Evolutionary conservation across 2,888 invertebrate species (phyloP).

Genomic region (Calameuta idolon): DNA sequence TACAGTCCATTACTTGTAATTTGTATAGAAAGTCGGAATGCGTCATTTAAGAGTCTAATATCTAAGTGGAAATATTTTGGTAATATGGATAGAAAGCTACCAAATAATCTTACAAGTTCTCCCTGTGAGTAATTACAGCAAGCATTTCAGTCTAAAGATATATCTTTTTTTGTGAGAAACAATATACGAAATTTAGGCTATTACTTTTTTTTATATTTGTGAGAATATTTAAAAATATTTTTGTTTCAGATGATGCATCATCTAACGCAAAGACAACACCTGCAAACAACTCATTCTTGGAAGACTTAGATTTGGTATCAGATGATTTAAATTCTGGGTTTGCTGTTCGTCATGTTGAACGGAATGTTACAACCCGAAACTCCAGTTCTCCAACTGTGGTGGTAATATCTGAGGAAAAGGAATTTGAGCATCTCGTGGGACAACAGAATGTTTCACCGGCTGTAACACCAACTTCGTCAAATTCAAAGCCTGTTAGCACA

Average conservation of each 20-base stretch:
- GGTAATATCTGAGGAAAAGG: constrained; percentile 12
- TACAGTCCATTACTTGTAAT: background rate
- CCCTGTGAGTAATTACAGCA: background rate
- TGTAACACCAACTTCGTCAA: constrained; percentile 4
- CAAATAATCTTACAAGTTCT: background rate
- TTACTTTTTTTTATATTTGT: background rate
- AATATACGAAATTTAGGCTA: background rate
- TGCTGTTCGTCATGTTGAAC: constrained; percentile 30
- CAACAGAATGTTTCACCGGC: constrained; percentile 15
- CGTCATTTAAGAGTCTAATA: background rate
- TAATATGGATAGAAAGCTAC: background rate
- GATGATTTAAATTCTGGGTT: constrained; percentile 29
- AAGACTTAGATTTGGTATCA: constrained; percentile 50
- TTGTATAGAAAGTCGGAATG: background rate
- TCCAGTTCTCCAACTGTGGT: constrained; percentile 29
- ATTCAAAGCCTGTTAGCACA: constrained; percentile 16
- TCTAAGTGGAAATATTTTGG: background rate
- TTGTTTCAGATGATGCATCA: background rate
- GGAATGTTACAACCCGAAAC: constrained; percentile 53
- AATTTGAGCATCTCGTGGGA: constrained; percentile 18
- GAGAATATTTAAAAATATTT: background rate
- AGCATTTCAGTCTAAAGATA: background rate
- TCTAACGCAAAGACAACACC: background rate
- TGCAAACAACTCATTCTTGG: constrained; percentile 53
- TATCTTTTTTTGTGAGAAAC: background rate